phyloP scores from a whole-genome alignment of 2,888 invertebrate genomes.

The Drosophila siamana region DNA sequence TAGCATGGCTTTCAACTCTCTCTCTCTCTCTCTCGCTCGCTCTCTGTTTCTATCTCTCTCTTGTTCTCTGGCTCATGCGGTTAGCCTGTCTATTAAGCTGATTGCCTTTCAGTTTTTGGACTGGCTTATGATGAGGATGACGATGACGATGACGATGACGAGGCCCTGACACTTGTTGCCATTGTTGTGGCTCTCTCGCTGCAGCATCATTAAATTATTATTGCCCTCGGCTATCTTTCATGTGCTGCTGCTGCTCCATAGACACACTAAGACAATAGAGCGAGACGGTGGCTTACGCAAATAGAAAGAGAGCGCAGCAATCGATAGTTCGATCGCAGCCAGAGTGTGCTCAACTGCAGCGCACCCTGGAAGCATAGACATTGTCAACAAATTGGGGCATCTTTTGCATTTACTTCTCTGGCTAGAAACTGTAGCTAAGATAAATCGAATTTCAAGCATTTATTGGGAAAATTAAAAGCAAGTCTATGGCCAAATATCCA shows the following conservation, averaged over 20 bases:
- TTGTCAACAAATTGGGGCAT: too few species aligned
- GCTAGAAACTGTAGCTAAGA: too few species aligned
- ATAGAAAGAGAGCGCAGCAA: slow-evolving; percentile 4
- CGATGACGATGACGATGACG: slow-evolving; percentile 43
- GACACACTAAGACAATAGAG: slow-evolving; percentile 20
- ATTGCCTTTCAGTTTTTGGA: slow-evolving; percentile 61
- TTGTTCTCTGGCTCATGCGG: slow-evolving; percentile 21
- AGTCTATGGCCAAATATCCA: too few species aligned
- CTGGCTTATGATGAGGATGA: slow-evolving; percentile 28
- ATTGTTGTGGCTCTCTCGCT: slow-evolving; percentile 51
- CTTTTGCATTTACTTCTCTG: too few species aligned
- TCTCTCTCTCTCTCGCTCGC: background rate
- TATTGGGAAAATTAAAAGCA: background rate
- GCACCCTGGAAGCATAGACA: slow-evolving; percentile 19
- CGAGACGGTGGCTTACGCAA: background rate
- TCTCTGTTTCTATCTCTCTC: slow-evolving; percentile 11
- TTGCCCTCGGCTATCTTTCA: slow-evolving; percentile 59
- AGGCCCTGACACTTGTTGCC: slow-evolving; percentile 64
- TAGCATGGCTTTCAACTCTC: too few species aligned
- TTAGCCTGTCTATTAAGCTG: slow-evolving; percentile 66
- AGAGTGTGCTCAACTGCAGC: background rate
- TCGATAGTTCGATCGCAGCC: slow-evolving; percentile 15
- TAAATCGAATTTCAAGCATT: too few species aligned
- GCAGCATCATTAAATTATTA: slow-evolving; percentile 82
- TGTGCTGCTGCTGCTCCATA: slow-evolving; percentile 33